Evolutionary conservation across 2,888 invertebrate genomes (phyloP).

Genomic region (Criorhina ranunculi): DNA sequence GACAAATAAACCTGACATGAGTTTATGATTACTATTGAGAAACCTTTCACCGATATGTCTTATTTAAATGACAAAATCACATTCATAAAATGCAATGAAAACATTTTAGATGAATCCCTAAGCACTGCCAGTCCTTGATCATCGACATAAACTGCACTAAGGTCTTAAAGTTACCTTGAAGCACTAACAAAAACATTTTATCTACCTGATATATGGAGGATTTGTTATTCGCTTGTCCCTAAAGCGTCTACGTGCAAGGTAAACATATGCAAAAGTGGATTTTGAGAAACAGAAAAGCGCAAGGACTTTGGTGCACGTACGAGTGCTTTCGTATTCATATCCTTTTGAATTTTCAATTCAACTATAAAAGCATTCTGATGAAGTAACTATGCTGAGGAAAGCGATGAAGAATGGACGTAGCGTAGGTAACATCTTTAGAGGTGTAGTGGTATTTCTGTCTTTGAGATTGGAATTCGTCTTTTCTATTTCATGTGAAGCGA

Average conservation of each 20-base stretch:
- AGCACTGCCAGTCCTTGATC: conserved; percentile 35
- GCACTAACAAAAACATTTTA: conserved; percentile 30
- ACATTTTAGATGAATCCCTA: conserved; percentile 71
- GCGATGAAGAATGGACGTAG: conserved; percentile 2
- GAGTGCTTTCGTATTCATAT: conserved; percentile 10
- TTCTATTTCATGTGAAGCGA: not conserved
- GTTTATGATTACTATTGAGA: conserved; percentile 16
- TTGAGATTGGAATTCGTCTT: not conserved
- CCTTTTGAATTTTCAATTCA: conserved; percentile 59
- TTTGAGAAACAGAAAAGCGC: conserved; percentile 13
- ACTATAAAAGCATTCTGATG: conserved; percentile 52
- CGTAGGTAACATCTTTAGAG: not conserved
- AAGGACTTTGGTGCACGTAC: conserved; percentile 39
- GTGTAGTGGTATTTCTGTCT: not conserved
- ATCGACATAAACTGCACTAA: conserved; percentile 16
- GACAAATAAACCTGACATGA: conserved; percentile 58
- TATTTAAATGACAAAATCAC: conserved; percentile 76
- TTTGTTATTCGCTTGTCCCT: conserved; percentile 63
- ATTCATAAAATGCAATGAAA: conserved; percentile 73
- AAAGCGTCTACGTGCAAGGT: conserved; percentile 36
- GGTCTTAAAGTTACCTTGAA: conserved; percentile 1
- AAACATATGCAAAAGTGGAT: conserved; percentile 25
- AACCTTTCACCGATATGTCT: conserved; percentile 60
- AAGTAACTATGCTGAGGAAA: conserved; percentile 33
- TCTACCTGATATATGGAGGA: conserved; percentile 19